phyloP scores from a whole-genome alignment of 2,797 vertebrate genomes.

The Sebastes taczanowskii region DNA sequence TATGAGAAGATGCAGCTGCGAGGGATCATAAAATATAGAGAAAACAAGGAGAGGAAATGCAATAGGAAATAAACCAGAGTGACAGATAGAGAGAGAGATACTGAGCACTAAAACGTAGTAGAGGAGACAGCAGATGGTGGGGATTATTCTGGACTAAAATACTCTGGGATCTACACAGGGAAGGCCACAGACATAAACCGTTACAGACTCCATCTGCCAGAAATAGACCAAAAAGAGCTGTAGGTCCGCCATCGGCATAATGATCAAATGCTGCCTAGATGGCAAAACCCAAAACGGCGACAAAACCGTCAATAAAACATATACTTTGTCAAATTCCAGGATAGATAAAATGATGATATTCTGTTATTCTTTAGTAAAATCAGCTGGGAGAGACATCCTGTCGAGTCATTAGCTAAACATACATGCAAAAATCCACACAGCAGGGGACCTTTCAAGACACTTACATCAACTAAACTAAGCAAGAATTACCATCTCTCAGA shows the following conservation, averaged over 20 bases:
- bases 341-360: not conserved
- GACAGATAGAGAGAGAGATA: conserved; percentile 57
- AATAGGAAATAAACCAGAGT: conserved; percentile 35
- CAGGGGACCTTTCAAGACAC: not conserved
- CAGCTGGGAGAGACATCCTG: not conserved
- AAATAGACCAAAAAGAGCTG: conserved; percentile 70
- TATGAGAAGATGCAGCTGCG: not conserved
- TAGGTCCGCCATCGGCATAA: conserved; percentile 43
- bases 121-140: conserved; percentile 84
- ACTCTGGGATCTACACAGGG: conserved; percentile 82
- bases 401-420: not conserved
- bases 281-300: not conserved
- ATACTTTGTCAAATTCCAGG: not conserved
- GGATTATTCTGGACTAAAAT: conserved; percentile 86
- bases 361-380: not conserved
- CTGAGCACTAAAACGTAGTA: conserved; percentile 67
- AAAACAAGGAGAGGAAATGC: conserved; percentile 29
- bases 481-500: not conserved
- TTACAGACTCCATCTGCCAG: conserved; percentile 79
- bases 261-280: conserved; percentile 46
- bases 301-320: not conserved
- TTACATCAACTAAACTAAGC: not conserved
- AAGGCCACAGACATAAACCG: conserved; percentile 75
- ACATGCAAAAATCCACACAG: not conserved
- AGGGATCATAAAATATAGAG: conserved; percentile 5